Conservation (phyloP, 2,888 invertebrate genomes). For the Agrenia bidenticulata region DNA sequence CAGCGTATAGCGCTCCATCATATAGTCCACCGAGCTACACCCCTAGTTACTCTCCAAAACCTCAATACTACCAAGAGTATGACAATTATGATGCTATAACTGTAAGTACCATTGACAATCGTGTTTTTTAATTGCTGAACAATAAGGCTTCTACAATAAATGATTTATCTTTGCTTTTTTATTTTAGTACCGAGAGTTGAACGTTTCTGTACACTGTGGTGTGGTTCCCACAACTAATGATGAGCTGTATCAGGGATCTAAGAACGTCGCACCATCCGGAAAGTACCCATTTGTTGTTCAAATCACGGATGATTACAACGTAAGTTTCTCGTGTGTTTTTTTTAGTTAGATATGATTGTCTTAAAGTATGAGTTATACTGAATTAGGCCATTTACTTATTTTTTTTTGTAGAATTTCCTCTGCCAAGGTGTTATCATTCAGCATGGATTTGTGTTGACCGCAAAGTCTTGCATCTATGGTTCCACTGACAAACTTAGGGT, state of each 20-base stretch:
- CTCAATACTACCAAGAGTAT: conserved; percentile 45
- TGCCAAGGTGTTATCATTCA: conserved; percentile 47
- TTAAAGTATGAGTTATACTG: not conserved
- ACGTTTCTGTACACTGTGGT: conserved; percentile 42
- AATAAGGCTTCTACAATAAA: not conserved
- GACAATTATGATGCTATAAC: conserved; percentile 47
- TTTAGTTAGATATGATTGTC: not conserved
- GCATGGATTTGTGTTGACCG: conserved; percentile 39
- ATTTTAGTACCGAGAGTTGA: conserved; percentile 44
- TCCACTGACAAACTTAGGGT: conserved; percentile 41
- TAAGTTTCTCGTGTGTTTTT: conserved; percentile 20
- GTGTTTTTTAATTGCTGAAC: conserved; percentile 4
- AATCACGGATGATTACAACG: conserved; percentile 49
- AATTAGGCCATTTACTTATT: conserved; percentile 2
- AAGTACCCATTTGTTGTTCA: conserved; percentile 42
- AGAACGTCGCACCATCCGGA: conserved; percentile 41
- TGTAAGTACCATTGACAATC: conserved; percentile 29
- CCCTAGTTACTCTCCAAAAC: conserved; percentile 28
- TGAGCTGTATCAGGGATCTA: conserved; percentile 36
- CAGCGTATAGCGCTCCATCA: conserved; percentile 24
- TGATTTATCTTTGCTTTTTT: not conserved
- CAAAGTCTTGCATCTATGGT: conserved; percentile 42
- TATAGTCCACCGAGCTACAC: conserved; percentile 18
- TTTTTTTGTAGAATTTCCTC: conserved; percentile 45
- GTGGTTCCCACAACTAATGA: conserved; percentile 44